Evolutionary conservation across 2,797 vertebrate species (phyloP).

Genomic region (Florisuga fusca): DNA sequence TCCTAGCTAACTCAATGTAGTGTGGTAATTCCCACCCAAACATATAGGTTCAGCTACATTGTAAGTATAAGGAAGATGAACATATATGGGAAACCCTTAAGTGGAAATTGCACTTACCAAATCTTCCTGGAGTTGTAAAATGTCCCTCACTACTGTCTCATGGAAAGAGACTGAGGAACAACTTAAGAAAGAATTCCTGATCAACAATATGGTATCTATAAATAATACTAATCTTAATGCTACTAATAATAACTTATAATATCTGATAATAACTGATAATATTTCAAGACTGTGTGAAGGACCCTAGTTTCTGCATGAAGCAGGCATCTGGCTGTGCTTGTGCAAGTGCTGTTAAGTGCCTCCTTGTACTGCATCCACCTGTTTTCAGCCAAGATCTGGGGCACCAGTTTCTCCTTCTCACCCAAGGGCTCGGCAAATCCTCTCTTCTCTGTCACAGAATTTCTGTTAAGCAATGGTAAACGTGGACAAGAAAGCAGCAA

Average conservation of each 20-base stretch:
- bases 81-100: background rate
- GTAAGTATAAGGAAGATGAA: background rate
- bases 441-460: background rate
- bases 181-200: background rate
- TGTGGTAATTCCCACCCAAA: slow-evolving; percentile 7
- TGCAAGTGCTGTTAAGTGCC: background rate
- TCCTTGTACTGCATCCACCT: background rate
- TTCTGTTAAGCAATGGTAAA: background rate
- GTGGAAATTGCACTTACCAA: background rate
- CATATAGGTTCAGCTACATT: background rate
- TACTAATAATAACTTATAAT: background rate
- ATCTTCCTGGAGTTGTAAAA: background rate
- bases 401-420: background rate
- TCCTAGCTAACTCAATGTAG: background rate
- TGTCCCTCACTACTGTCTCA: background rate
- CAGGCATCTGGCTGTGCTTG: background rate
- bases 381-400: background rate
- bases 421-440: background rate
- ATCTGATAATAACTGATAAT: background rate
- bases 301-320: background rate
- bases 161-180: background rate
- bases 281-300: background rate
- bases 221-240: background rate
- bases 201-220: background rate
- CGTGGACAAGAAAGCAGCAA: background rate